Percentiles rank a stretch among this genome's conserved stretches.
These are phyloP conservation scores for Campaea margaritaria DNA, from an alignment of 2,888 invertebrate genomes.

Conservation along the genomic window DNA sequence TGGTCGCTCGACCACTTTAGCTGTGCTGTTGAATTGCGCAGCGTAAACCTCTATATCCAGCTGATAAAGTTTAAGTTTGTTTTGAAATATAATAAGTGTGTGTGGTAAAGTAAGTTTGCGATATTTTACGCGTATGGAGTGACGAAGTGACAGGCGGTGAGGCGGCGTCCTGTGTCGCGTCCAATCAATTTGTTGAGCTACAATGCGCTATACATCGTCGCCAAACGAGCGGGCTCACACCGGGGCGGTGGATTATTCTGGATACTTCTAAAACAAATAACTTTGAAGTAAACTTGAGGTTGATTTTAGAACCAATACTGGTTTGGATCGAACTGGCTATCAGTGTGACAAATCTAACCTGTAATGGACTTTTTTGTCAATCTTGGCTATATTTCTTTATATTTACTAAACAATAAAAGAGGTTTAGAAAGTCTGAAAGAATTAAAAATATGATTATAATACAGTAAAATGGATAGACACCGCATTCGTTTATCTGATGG, in stretches of 20 bases:
- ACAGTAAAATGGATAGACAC: no score
- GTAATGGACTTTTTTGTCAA: no score
- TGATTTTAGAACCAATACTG: no score
- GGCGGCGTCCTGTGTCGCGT: slow-evolving; percentile 73
- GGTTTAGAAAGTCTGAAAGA: no score
- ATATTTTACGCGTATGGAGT: slow-evolving; percentile 66
- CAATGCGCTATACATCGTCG: slow-evolving; percentile 79
- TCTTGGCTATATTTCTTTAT: no score
- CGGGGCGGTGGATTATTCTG: slow-evolving; percentile 58
- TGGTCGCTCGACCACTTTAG: slow-evolving; percentile 33
- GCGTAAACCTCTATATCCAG: slow-evolving; percentile 17
- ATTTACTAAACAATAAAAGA: no score
- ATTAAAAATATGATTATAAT: no score
- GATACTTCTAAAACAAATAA: slow-evolving; percentile 1
- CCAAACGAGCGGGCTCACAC: slow-evolving; percentile 72
- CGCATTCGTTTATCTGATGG: no score
- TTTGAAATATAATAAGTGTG: slow-evolving; percentile 12
- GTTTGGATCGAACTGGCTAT: no score
- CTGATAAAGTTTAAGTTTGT: slow-evolving; percentile 41
- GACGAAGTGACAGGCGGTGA: slow-evolving; percentile 76
- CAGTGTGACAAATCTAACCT: no score
- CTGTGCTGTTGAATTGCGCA: neutral
- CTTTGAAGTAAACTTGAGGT: no score
- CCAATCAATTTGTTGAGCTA: slow-evolving; percentile 82
- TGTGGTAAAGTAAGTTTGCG: slow-evolving; percentile 43